phyloP scores from a whole-genome alignment of 2,797 vertebrate genomes.

The Pteronotus mesoamericanus region DNA sequence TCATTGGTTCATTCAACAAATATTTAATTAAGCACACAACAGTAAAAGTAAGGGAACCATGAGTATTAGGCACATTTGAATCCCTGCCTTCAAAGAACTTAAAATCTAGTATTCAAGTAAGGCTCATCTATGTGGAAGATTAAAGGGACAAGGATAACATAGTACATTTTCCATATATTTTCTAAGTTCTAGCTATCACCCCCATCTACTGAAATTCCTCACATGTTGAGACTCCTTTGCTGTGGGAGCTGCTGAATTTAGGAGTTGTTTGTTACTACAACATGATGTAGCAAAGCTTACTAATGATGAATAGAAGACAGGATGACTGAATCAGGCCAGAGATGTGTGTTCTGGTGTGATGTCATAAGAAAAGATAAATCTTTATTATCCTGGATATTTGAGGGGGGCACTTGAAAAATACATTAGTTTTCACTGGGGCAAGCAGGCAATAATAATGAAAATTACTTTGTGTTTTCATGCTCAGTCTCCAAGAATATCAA shows the following conservation, averaged over 20 bases:
- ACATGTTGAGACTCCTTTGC: background rate
- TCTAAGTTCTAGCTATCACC: background rate
- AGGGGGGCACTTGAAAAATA: background rate
- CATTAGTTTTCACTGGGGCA: background rate
- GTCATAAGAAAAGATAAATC: background rate
- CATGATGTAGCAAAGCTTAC: background rate
- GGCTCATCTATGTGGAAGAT: background rate
- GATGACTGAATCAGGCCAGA: background rate
- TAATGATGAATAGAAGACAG: background rate
- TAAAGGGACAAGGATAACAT: background rate
- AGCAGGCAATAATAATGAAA: background rate
- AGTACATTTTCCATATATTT: background rate
- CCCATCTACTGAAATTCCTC: background rate
- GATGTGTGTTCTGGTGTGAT: background rate
- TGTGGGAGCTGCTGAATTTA: background rate
- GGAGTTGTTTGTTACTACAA: background rate
- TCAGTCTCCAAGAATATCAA: background rate
- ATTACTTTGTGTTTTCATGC: background rate
- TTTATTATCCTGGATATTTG: background rate
- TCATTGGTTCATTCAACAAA: constrained; percentile 41
- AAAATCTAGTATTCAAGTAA: constrained; percentile 38
- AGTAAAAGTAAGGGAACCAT: background rate
- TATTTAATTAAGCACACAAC: constrained; percentile 36
- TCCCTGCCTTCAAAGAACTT: constrained; percentile 49
- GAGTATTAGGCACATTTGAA: background rate